Base-by-base conservation (phyloP, 2,113 vertebrate species). In the Cynoglossus semilaevis region DNA sequence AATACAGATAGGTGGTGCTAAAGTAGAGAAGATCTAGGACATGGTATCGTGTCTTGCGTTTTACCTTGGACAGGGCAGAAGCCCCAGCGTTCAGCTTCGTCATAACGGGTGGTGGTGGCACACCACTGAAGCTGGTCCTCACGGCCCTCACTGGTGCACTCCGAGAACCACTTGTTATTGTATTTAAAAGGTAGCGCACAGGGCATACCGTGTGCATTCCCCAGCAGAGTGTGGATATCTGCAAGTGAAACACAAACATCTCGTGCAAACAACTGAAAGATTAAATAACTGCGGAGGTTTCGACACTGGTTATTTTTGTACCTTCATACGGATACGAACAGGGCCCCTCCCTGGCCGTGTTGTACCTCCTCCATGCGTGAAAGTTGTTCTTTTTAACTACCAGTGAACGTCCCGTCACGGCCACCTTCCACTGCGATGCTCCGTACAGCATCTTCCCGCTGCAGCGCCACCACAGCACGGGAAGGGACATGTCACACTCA, bases 151-250 rank as follows among this genome's bases (percentile, higher is more conserved):
- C 83, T 87, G 1, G 84, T 96, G 62, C 96, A 98, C 60, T 95
- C 92, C 4, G 88, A 89, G 82, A 92, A 92, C 95, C 95, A 98
- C 61, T 88, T 92, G 61, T 87, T 92, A 63, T 94, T 94, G 83
- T 94, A 97, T 68, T 91, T 93, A 77, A 98, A 98, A 14, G 95
- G 96, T 50, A 98, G 90, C 65, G 92, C 56, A 1, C 96, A 98
- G 0, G 95, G 92, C 65, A 87, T 91, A 19, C 95, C 94, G 0
- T 91, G 89, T 47, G 92, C 88, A 49, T 97, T 98, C 42, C 96
- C 96, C 80, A 91, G 79, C 66, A 96, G 77, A 16, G 95, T 94
- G 51, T 96, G 92, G 18, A 92, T 85, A 86, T 95, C 96, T 98
- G 87, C 7, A 78, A 72, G 86, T 18, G 18, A 22, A 7, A 15